Percentiles rank a stretch among this genome's conserved stretches.
Evolutionary conservation across 2,888 invertebrate species (phyloP).

Genomic region (Ormia ochracea): DNA sequence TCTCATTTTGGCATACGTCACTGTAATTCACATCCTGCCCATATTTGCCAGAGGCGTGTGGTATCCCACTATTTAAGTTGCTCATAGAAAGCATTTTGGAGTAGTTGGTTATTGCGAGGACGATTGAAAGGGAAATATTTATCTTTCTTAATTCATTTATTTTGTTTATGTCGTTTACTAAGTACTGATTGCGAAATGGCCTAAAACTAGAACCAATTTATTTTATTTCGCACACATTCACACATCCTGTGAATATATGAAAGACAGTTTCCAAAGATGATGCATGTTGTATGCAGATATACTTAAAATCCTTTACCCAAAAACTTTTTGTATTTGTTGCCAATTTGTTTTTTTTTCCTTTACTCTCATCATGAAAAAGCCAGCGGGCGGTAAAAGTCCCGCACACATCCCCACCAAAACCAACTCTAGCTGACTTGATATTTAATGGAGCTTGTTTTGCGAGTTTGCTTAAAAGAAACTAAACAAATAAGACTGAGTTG

Average conservation of each 20-base stretch:
- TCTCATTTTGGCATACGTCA: too few relatives aligned
- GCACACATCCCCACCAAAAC: background rate
- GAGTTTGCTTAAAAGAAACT: background rate
- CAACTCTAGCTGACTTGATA: background rate
- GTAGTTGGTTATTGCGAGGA: too few relatives aligned
- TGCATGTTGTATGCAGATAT: slow-evolving; percentile 36
- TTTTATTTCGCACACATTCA: too few relatives aligned
- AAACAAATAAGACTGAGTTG: slow-evolving; percentile 6
- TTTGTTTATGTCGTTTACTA: background rate
- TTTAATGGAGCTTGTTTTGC: background rate
- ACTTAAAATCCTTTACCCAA: slow-evolving; percentile 28
- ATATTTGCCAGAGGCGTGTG: too few relatives aligned
- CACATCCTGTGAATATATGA: background rate
- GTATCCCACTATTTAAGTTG: too few relatives aligned
- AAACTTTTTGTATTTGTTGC: too few relatives aligned
- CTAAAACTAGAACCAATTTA: background rate
- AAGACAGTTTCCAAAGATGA: slow-evolving; percentile 1
- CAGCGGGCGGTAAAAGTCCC: slow-evolving; percentile 20
- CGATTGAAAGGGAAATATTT: too few relatives aligned
- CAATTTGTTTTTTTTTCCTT: background rate
- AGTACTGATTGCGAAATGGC: slow-evolving; percentile 9
- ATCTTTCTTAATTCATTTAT: background rate
- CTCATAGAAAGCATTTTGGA: too few relatives aligned
- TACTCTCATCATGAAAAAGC: background rate
- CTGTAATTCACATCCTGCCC: too few relatives aligned